Percentiles rank a stretch among this genome's conserved stretches.
Evolutionary conservation across 2,888 invertebrate species (phyloP).

Genomic region (Gasteruption jaculator): DNA sequence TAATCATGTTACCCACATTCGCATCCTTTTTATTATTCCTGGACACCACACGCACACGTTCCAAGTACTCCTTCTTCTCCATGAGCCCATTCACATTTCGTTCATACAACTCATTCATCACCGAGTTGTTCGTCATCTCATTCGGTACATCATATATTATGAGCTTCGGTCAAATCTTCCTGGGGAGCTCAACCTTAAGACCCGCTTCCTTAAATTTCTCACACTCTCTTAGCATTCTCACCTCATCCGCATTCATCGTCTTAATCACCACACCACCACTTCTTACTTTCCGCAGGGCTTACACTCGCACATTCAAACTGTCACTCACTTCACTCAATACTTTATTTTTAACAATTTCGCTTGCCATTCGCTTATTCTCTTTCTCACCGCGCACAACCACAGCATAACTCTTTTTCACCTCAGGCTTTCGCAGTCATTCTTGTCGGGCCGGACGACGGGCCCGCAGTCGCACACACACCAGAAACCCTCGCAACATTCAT

Average conservation of each 20-base stretch:
- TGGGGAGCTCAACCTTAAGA: not conserved
- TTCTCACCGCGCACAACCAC: too few species aligned
- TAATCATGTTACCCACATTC: slow-evolving; percentile 7
- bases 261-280: not conserved
- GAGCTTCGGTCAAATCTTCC: slow-evolving; percentile 1
- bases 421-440: too few species aligned
- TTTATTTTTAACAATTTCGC: too few species aligned
- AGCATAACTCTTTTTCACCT: too few species aligned
- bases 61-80: not conserved
- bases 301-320: slow-evolving; percentile 10
- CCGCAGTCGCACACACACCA: too few species aligned
- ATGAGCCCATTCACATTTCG: slow-evolving; percentile 1
- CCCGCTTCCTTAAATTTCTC: slow-evolving; percentile 1
- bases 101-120: slow-evolving; percentile 4
- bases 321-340: too few species aligned
- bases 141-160: slow-evolving; percentile 6
- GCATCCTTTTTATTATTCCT: not conserved
- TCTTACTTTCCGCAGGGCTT: not conserved
- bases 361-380: too few species aligned
- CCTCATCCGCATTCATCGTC: not conserved
- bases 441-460: too few species aligned
- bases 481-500: too few species aligned
- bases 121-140: slow-evolving; percentile 4
- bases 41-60: not conserved
- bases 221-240: not conserved